Conservation (phyloP, 1,140 invertebrate genomes). For the Oncopodura yosiiana region DNA sequence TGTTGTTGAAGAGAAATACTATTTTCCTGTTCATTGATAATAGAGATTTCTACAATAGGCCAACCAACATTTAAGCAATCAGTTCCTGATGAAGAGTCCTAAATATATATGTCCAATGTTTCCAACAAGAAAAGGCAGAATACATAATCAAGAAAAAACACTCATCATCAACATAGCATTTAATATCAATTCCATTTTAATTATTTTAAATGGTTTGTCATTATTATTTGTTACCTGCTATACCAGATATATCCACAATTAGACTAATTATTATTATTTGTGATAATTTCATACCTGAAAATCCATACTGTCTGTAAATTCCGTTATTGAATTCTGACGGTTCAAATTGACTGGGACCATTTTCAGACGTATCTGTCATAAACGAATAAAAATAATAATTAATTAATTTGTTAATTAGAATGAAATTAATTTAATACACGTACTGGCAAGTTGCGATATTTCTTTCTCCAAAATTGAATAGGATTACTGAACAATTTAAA, state of each 20-base stretch:
- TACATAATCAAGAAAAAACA: not conserved
- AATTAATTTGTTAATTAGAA: not conserved
- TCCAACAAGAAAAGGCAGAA: no score
- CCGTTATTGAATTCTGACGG: conserved; percentile 42
- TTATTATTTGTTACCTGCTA: no score
- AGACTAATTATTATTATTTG: no score
- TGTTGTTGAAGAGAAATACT: conserved; percentile 61
- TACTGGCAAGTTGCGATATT: conserved; percentile 39
- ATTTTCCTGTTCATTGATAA: conserved; percentile 55
- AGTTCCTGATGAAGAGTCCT: conserved; percentile 1
- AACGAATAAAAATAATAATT: not conserved
- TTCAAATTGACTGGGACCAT: conserved; percentile 67
- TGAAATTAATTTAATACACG: not conserved
- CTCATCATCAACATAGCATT: not conserved
- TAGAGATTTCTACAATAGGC: conserved; percentile 42
- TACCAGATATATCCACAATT: no score
- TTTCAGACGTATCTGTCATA: conserved; percentile 41
- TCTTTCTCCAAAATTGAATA: conserved; percentile 69
- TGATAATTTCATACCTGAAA: conserved; percentile 41
- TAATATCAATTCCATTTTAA: no score
- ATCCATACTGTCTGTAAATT: conserved; percentile 46
- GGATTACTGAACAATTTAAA: conserved; percentile 76
- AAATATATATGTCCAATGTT: no score
- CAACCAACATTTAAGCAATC: conserved; percentile 28
- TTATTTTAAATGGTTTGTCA: no score